A percentile compares a stretch with the other conserved stretches of the same genome.
These are phyloP conservation scores for Drosophila saltans DNA, from an alignment of 1,140 invertebrate genomes.

Conservation along the genomic window DNA sequence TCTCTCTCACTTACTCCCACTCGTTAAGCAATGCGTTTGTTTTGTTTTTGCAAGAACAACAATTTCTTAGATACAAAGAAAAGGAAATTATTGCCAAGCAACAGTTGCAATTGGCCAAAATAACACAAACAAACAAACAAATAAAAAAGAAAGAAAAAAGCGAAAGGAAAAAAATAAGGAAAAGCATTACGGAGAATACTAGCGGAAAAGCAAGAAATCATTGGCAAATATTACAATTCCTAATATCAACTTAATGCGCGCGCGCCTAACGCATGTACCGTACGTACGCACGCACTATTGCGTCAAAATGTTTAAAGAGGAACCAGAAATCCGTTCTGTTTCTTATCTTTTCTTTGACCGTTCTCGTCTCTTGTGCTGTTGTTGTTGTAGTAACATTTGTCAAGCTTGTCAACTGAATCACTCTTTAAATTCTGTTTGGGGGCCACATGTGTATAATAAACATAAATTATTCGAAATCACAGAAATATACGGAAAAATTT, in stretches of 20 bases:
- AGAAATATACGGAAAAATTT: constrained; percentile 10
- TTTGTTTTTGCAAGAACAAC: constrained; percentile 69
- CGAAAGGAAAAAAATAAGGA: not conserved
- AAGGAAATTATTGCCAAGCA: constrained; percentile 35
- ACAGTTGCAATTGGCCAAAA: constrained; percentile 47
- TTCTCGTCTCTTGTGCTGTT: constrained; percentile 5
- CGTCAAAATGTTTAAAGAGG: not conserved
- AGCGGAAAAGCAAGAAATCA: not conserved
- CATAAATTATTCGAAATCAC: constrained; percentile 27
- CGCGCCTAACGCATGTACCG: not conserved
- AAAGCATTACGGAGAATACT: not conserved
- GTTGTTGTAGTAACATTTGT: not conserved
- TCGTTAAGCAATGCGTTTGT: constrained; percentile 39
- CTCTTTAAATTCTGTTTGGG: constrained; percentile 11
- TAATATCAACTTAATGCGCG: constrained; percentile 2
- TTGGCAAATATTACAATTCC: not conserved
- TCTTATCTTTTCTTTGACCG: constrained; percentile 6
- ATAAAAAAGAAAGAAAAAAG: constrained; percentile 6
- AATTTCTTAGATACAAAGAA: constrained; percentile 34
- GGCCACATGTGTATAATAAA: constrained; percentile 16
- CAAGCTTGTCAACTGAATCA: constrained; percentile 2
- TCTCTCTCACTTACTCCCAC: constrained; percentile 34
- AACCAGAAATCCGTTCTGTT: not conserved
- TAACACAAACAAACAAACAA: not conserved
- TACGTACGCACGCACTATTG: not conserved